Conservation (phyloP, 2,113 vertebrate genomes). For the Amphilophus citrinellus region DNA sequence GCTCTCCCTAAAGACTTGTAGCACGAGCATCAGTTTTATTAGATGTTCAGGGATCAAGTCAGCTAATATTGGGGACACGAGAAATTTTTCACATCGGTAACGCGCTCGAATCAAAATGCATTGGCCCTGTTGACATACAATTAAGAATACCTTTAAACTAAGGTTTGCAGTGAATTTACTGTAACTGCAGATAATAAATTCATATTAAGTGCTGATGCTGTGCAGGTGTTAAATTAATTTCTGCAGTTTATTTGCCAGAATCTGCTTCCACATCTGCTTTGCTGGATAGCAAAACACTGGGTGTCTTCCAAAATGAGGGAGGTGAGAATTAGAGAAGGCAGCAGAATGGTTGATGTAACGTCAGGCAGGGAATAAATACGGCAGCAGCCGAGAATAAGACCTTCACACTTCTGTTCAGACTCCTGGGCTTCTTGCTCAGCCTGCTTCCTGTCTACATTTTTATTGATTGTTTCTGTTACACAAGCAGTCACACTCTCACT, state of each 20-base stretch:
- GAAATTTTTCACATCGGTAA: background rate
- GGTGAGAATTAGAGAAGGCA: slow-evolving; percentile 55
- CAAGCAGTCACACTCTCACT: slow-evolving; percentile 22
- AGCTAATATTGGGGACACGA: background rate
- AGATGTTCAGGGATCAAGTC: slow-evolving; percentile 29
- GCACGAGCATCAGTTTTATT: slow-evolving; percentile 24
- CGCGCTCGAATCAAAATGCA: background rate
- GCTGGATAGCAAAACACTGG: background rate
- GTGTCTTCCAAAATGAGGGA: slow-evolving; percentile 34
- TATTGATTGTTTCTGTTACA: slow-evolving; percentile 40
- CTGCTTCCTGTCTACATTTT: slow-evolving; percentile 40
- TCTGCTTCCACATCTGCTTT: slow-evolving; percentile 12
- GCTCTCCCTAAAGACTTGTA: slow-evolving; percentile 48
- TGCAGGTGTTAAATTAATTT: slow-evolving; percentile 26
- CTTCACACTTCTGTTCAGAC: slow-evolving; percentile 35
- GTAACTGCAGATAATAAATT: slow-evolving; percentile 19
- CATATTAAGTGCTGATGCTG: slow-evolving; percentile 14
- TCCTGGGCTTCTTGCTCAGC: background rate
- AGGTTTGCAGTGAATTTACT: background rate
- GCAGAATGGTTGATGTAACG: slow-evolving; percentile 44
- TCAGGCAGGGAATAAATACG: slow-evolving; percentile 43
- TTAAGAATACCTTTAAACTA: background rate
- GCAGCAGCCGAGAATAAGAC: slow-evolving; percentile 33
- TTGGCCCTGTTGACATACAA: background rate
- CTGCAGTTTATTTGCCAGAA: slow-evolving; percentile 8